A percentile compares a stretch with the other conserved stretches of the same genome.
Evolutionary conservation across 92 coral and sea anemone species (phyloP).

Genomic region (Siderastrea radians): DNA sequence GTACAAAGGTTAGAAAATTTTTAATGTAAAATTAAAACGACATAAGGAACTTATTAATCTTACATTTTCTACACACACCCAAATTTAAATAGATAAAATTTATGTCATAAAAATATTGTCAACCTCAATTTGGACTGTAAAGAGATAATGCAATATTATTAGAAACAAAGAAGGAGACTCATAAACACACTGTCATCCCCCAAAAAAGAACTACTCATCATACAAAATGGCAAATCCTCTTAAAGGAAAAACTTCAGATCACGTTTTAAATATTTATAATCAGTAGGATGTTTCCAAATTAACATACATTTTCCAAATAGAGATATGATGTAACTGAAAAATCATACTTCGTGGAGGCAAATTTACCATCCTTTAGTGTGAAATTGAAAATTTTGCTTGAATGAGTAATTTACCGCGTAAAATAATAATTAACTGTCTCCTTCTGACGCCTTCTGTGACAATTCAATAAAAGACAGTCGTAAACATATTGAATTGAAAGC

Average conservation of each 20-base stretch:
- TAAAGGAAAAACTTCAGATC: neutral
- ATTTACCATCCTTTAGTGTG: neutral
- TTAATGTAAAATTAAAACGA: neutral
- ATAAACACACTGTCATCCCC: neutral
- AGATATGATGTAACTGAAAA: constrained; percentile 13
- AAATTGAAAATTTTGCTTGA: neutral
- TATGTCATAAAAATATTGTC: neutral
- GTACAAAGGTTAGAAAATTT: neutral
- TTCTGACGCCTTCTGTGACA: too few relatives aligned
- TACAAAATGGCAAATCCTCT: neutral
- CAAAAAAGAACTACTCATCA: neutral
- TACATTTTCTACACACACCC: neutral
- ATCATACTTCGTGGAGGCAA: neutral
- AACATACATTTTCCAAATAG: constrained; percentile 27
- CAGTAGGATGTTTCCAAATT: constrained; percentile 14
- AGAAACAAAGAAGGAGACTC: neutral
- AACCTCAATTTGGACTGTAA: neutral
- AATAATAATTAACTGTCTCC: neutral
- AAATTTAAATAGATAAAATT: neutral
- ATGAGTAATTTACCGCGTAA: neutral
- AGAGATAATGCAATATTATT: neutral
- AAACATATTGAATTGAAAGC: neutral
- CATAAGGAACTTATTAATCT: neutral
- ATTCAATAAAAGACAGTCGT: neutral
- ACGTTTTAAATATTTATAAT: constrained; percentile 23